Evolutionary conservation across 2,113 vertebrate species (phyloP).

Genomic region (Dicerorhinus sumatrensis): DNA sequence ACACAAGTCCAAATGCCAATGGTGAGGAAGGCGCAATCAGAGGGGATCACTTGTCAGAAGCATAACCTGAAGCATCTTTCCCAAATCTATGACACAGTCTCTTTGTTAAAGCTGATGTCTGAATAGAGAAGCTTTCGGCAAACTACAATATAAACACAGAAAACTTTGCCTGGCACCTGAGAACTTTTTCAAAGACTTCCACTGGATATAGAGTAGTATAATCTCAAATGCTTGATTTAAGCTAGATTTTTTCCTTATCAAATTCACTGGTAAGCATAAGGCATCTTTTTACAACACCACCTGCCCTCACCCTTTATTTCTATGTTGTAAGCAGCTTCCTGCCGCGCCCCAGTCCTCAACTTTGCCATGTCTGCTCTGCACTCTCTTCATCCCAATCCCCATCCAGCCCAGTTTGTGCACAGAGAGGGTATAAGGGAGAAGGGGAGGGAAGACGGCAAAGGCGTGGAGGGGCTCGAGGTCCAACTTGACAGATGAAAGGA

Average conservation of each 20-base stretch:
- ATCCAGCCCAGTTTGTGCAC: background rate
- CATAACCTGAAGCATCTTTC: background rate
- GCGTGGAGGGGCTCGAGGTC: background rate
- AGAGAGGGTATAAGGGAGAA: background rate
- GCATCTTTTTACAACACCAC: background rate
- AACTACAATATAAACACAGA: background rate
- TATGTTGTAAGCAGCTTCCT: background rate
- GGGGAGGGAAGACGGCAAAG: background rate
- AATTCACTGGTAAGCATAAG: background rate
- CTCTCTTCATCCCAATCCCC: no score
- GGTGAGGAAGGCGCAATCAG: background rate
- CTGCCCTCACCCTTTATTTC: background rate
- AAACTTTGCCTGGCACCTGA: background rate
- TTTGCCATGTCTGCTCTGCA: background rate
- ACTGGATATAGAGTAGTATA: background rate
- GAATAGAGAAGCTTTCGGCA: background rate
- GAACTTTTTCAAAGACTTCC: background rate
- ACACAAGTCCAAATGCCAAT: conserved; percentile 26
- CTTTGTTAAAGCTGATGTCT: background rate
- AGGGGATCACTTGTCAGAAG: background rate
- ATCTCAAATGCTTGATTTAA: background rate
- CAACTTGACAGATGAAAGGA: background rate
- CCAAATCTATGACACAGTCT: background rate
- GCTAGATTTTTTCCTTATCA: background rate
- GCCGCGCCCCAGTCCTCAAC: background rate